Percentiles rank a stretch among this genome's conserved stretches.
Evolutionary conservation across 1,140 invertebrate species (phyloP).

Genomic region (Medauroidea extradentata): DNA sequence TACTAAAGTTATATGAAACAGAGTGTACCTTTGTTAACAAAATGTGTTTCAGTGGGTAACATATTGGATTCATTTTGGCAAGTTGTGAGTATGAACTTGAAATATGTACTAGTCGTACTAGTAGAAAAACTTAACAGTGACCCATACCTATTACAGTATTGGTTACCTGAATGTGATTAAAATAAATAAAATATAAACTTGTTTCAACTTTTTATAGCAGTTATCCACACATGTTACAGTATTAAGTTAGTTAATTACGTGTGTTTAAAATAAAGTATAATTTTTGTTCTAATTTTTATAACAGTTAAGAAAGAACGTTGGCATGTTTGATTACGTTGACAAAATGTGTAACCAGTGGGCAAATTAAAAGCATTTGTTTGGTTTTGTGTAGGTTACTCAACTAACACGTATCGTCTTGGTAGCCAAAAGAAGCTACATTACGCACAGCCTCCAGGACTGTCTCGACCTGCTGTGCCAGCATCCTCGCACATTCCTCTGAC

Average conservation of each 20-base stretch:
- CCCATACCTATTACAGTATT: too few species aligned
- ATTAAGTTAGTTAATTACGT: neutral
- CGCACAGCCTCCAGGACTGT: constrained; percentile 8
- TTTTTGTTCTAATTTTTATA: neutral
- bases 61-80: too few species aligned
- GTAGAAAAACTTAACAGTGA: too few species aligned
- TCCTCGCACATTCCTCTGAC: neutral
- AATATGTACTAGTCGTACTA: too few species aligned
- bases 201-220: too few species aligned
- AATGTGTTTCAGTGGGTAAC: too few species aligned
- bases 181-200: too few species aligned
- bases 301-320: neutral
- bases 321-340: neutral
- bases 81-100: too few species aligned
- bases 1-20: too few species aligned
- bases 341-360: neutral
- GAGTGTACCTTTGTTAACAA: too few species aligned
- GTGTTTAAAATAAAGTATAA: neutral
- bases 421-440: constrained; percentile 7
- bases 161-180: too few species aligned
- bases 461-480: neutral
- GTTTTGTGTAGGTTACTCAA: neutral
- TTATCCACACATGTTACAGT: too few species aligned
- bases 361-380: neutral
- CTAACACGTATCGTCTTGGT: constrained; percentile 9